Evolutionary conservation across 2,888 invertebrate species (phyloP), one percentile per base, ranked within the genome.

Genomic region (Drosophila austrosaltans): DNA sequence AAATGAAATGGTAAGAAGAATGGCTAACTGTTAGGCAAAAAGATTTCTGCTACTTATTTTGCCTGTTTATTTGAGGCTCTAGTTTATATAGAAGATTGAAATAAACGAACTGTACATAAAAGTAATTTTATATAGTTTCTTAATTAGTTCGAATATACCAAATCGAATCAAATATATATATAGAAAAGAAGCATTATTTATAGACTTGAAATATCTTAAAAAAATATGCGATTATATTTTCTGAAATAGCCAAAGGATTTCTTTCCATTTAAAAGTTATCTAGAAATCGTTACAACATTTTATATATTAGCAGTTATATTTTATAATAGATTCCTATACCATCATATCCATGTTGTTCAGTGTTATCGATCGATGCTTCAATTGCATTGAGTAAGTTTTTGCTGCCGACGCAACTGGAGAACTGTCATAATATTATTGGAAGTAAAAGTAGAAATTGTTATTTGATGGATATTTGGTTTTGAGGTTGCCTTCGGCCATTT

Each of bases 331-430:
- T 63, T 20, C 0, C 16, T 5, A 5, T 5, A 30, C 6, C 3
- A 30, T 0, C 3, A 30, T 30, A 30, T 30, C 3, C 6, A 57
- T 77, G 79, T 63, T 53, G 75, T 8, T 0, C 12, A 82, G 80
- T 87, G 72, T 44, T 83, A 83, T 83, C 77, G 83, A 83, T 87
- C 78, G 48, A 10, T 65, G 79, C 82, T 84, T 83, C 78, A 69
- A 76, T 75, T 84, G 82, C 85, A 87, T 83, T 83, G 83, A 87
- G 87, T 75, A 83, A 87, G 80, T 87, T 78, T 0, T 80, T 72
- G 79, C 44, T 66, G 60, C 64, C 71, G 76, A 70, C 78, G 72
- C 66, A 75, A 59, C 16, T 58, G 58, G 62, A 62, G 63, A 58
- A 58, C 58, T 53, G 63, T 42, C 68, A 73, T 65, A 62, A 74